Evolutionary conservation across 2,888 invertebrate genomes (phyloP), one percentile per base, ranked within the genome.

Genomic region (Nomada goodeniana): DNA sequence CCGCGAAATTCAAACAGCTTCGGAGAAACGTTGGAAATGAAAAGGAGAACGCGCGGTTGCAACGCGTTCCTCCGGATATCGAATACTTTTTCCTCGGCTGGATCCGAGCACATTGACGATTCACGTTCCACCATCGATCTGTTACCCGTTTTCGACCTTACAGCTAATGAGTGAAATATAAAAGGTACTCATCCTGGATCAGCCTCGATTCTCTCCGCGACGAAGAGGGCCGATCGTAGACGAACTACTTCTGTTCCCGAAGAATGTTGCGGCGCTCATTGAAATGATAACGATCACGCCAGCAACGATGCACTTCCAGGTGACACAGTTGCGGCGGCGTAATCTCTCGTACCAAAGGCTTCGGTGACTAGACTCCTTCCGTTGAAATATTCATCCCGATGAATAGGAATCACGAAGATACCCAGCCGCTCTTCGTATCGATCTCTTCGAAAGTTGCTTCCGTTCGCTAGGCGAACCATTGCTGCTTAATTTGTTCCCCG

Each of bases 181-280:
- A 83, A 82, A 86, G 71, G 70, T 87, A 87, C 86, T 86, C 76
- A 88, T 87, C 88, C 76, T 76, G 75, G 26, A 70, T 75, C 82
- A 65, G 78, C 82, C 64, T 82, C 53, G 55, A 53, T 64, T 64
- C 72, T 60, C 75, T 65, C 70, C 60, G 53, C 82, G 75, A 67
- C 18, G 76, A 63, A 50, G 60, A 67, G 29, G 10, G 52, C 63
- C 70, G n/a, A 15, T 20, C 59, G 36, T 29, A 13, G 36, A 20
- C n/a, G n/a, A 57, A 44, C 50, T 20, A 60, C 36, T 59, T 29
- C 23, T 29, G 64, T 70, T 70, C 63, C 36, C 55, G 76, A 79
- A 78, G 84, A 76, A 76, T 71, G 44, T 55, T 74, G 36, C 2
- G 3, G 59, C 11, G 42, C 23, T 47, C 53, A 26, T 52, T 53